A percentile compares a stretch with the other conserved stretches of the same genome.
These are phyloP conservation scores for Odontocolon sp. DNA, from an alignment of 2,888 invertebrate genomes.

Conservation along the genomic window DNA sequence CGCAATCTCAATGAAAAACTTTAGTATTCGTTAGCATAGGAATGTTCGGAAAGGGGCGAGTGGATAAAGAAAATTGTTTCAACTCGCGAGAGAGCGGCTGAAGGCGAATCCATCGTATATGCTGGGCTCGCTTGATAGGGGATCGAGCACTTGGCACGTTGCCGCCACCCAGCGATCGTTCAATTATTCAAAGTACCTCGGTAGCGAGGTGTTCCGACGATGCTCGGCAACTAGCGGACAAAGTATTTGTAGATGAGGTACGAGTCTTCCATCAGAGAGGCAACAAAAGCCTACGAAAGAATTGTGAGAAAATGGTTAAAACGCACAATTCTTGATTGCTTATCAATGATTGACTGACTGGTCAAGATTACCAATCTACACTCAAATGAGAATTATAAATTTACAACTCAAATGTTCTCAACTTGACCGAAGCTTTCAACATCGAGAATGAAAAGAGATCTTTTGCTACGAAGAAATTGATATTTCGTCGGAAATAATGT, in stretches of 20 bases:
- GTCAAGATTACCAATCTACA: too few relatives aligned
- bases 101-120: constrained; percentile 11
- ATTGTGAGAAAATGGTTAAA: too few relatives aligned
- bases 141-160: constrained; percentile 54
- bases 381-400: too few relatives aligned
- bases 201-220: background rate
- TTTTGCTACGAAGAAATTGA: background rate
- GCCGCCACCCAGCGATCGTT: constrained; percentile 49
- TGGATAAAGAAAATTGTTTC: constrained; percentile 44
- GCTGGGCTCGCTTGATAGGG: constrained; percentile 20
- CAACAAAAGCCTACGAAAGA: too few relatives aligned
- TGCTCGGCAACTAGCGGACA: constrained; percentile 20
- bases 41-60: background rate
- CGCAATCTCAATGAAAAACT: constrained; percentile 1
- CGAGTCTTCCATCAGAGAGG: constrained; percentile 7
- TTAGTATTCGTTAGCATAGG: background rate
- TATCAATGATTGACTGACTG: too few relatives aligned
- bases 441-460: background rate
- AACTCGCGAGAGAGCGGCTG: constrained; percentile 2
- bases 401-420: too few relatives aligned
- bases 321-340: too few relatives aligned
- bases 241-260: too few relatives aligned
- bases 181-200: constrained; percentile 61
- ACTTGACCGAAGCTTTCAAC: too few relatives aligned
- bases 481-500: background rate